phyloP scores from a whole-genome alignment of 2,797 vertebrate species.

The Corythornis leucogaster region DNA sequence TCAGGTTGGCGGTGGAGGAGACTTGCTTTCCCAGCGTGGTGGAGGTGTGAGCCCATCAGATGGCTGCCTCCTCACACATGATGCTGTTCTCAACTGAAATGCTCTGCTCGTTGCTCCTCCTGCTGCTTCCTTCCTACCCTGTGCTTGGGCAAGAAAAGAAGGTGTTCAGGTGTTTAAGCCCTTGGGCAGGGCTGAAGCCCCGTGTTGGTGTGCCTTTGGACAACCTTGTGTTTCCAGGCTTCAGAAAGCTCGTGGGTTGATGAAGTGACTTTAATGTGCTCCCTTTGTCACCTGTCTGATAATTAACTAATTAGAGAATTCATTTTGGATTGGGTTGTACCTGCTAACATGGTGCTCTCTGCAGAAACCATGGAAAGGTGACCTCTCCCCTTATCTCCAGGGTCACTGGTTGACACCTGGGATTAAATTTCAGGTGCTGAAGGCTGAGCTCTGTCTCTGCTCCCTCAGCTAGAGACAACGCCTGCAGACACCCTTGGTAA shows the following conservation, averaged over 20 bases:
- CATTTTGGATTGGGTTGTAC: not conserved
- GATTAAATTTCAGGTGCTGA: slow-evolving; percentile 13
- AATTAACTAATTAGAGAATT: slow-evolving; percentile 17
- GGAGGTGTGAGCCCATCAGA: not conserved
- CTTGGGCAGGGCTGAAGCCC: not conserved
- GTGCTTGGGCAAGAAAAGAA: not conserved
- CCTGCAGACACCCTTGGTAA: not conserved
- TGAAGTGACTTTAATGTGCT: not conserved
- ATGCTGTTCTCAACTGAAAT: not conserved
- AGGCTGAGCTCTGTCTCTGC: not conserved
- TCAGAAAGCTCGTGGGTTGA: not conserved
- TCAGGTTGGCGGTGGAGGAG: not conserved
- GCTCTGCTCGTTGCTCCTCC: not conserved
- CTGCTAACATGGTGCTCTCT: not conserved
- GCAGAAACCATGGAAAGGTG: not conserved
- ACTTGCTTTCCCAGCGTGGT: accelerated
- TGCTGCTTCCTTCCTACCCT: not conserved
- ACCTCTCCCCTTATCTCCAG: not conserved
- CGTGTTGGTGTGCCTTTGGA: accelerated
- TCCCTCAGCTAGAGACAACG: not conserved
- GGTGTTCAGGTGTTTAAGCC: not conserved
- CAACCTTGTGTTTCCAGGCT: not conserved
- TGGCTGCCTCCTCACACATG: not conserved
- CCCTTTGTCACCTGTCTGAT: accelerated
- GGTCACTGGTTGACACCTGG: not conserved